phyloP scores from a whole-genome alignment of 1,140 invertebrate species.

The Drosophila kurseongensis region DNA sequence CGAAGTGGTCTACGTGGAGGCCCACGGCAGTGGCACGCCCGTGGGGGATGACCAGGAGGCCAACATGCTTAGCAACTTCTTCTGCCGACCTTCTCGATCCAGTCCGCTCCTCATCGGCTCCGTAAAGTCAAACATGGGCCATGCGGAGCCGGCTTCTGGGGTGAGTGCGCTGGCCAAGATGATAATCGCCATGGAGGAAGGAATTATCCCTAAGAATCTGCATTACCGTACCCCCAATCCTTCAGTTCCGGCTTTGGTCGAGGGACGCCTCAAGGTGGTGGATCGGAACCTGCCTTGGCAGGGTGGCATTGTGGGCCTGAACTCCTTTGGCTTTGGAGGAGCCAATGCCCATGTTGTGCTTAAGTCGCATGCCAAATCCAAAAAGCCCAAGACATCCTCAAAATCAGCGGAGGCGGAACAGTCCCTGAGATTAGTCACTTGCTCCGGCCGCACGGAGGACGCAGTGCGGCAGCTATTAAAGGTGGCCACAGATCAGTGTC shows the following conservation, averaged over 20 bases:
- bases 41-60: constrained; percentile 98
- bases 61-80: constrained; percentile 95
- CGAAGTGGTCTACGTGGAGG: constrained; percentile 95
- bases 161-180: constrained; percentile 95
- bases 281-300: constrained; percentile 92
- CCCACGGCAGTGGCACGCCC: constrained; percentile 98
- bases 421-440: constrained; percentile 90
- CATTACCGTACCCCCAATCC: constrained; percentile 94
- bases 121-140: constrained; percentile 99
- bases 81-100: constrained; percentile 91
- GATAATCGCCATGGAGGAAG: constrained; percentile 94
- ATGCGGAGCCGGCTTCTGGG: constrained; percentile 97
- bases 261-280: constrained; percentile 95
- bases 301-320: constrained; percentile 94
- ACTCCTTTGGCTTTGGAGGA: constrained; percentile 99
- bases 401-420: constrained; percentile 56
- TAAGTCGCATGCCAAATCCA: constrained; percentile 89
- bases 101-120: constrained; percentile 95
- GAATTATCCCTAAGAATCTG: constrained; percentile 94
- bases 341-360: constrained; percentile 97
- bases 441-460: constrained; percentile 93
- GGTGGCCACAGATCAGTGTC: constrained; percentile 86
- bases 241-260: constrained; percentile 93
- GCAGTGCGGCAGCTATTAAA: constrained; percentile 90
- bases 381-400: constrained; percentile 85